These are phyloP conservation scores for Electrona antarctica DNA, from an alignment of 2,113 vertebrate species.

Conservation along the genomic window DNA sequence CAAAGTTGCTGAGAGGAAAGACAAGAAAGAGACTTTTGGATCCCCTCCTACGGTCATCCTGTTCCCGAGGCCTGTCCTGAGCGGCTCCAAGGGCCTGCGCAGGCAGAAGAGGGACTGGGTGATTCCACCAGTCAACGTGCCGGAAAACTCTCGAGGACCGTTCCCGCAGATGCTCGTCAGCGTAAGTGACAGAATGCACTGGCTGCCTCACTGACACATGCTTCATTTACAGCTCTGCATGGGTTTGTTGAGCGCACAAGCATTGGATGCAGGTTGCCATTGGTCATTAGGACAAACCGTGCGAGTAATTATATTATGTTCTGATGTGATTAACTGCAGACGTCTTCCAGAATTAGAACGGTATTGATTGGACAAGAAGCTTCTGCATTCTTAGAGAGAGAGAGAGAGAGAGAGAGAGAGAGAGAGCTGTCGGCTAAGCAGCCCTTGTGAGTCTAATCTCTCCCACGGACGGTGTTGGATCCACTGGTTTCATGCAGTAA, in stretches of 20 bases:
- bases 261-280: background rate
- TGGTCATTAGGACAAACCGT: conserved; percentile 46
- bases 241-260: conserved; percentile 45
- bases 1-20: conserved; percentile 47
- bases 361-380: conserved; percentile 42
- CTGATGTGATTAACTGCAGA: conserved; percentile 58
- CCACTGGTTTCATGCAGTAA: conserved; percentile 32
- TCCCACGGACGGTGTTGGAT: conserved; percentile 16
- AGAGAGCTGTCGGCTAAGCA: conserved; percentile 14
- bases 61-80: conserved; percentile 78
- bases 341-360: conserved; percentile 46
- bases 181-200: conserved; percentile 80
- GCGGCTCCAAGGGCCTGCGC: conserved; percentile 77
- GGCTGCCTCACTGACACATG: conserved; percentile 36
- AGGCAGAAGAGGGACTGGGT: conserved; percentile 97
- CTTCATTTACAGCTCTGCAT: conserved; percentile 43
- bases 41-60: conserved; percentile 75
- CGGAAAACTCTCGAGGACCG: conserved; percentile 93
- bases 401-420: too few relatives aligned
- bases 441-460: conserved; percentile 17
- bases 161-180: conserved; percentile 96
- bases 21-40: conserved; percentile 35
- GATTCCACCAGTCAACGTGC: conserved; percentile 96
- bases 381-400: conserved; percentile 35
- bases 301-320: conserved; percentile 57